Percentiles rank a stretch among this genome's conserved stretches.
These are phyloP conservation scores for Phocides pigmalion DNA, from an alignment of 1,140 invertebrate genomes.

Conservation along the genomic window DNA sequence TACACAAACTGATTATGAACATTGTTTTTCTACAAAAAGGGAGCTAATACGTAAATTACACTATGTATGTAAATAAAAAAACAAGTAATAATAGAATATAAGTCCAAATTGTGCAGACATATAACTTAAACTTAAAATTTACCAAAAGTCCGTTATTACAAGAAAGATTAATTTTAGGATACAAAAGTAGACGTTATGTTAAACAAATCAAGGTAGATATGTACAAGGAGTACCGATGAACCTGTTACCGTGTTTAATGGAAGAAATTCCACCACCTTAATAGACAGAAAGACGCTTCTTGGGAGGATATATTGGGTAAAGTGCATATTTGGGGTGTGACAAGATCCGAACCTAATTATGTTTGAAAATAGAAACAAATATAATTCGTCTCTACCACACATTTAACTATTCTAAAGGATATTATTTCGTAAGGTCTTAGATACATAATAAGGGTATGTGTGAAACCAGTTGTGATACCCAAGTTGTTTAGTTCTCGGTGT, in stretches of 20 bases:
- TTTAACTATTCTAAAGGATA: conserved; percentile 9
- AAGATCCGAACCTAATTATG: background rate
- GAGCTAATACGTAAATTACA: too few species aligned
- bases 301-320: conserved; percentile 49
- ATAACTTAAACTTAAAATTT: conserved; percentile 16
- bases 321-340: conserved; percentile 53
- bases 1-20: too few species aligned
- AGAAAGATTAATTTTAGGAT: conserved; percentile 34
- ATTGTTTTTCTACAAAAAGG: too few species aligned
- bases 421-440: conserved; percentile 45
- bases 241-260: conserved; percentile 71
- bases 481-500: conserved; percentile 67
- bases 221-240: conserved; percentile 55
- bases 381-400: background rate
- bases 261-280: conserved; percentile 76
- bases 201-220: conserved; percentile 57
- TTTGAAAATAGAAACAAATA: conserved; percentile 1
- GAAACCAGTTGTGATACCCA: conserved; percentile 62
- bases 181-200: conserved; percentile 50
- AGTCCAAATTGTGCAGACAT: background rate
- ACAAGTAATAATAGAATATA: too few species aligned
- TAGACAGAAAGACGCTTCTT: conserved; percentile 62
- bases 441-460: conserved; percentile 59
- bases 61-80: too few species aligned
- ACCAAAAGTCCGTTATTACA: conserved; percentile 18